phyloP scores from a whole-genome alignment of 2,797 vertebrate species.

The Microcaecilia unicolor region DNA sequence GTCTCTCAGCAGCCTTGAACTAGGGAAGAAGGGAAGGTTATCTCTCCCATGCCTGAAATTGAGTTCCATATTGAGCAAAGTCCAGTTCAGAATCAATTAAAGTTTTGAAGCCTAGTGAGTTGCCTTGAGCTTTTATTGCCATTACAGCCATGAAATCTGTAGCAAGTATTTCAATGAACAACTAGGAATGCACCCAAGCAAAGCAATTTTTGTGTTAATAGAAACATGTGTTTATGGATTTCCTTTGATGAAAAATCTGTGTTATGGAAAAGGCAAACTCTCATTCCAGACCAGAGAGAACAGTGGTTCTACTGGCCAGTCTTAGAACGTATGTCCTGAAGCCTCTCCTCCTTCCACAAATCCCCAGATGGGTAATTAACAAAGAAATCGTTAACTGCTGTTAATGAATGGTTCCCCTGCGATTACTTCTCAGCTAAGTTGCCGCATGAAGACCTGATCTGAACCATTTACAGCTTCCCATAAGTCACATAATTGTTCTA shows the following conservation, averaged over 20 bases:
- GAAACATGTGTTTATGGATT: not conserved
- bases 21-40: constrained; percentile 10
- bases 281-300: too few relatives aligned
- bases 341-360: not conserved
- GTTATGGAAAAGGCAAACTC: too few relatives aligned
- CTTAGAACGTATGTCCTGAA: not conserved
- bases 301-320: too few relatives aligned
- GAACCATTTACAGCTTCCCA: not conserved
- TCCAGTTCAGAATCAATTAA: not conserved
- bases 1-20: too few relatives aligned
- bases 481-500: too few relatives aligned
- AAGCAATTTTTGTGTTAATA: not conserved
- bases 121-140: not conserved
- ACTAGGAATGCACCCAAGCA: not conserved
- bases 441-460: not conserved
- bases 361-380: not conserved
- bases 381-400: not conserved
- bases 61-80: not conserved
- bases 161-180: not conserved
- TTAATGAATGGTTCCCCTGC: not conserved
- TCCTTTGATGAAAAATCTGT: too few relatives aligned
- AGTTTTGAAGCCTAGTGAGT: not conserved
- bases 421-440: not conserved
- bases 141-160: not conserved
- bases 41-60: not conserved